Percentiles rank a stretch among this genome's conserved stretches.
Evolutionary conservation across 92 coral and sea anemone genomes (phyloP).

Genomic region (Heteractis magnifica): DNA sequence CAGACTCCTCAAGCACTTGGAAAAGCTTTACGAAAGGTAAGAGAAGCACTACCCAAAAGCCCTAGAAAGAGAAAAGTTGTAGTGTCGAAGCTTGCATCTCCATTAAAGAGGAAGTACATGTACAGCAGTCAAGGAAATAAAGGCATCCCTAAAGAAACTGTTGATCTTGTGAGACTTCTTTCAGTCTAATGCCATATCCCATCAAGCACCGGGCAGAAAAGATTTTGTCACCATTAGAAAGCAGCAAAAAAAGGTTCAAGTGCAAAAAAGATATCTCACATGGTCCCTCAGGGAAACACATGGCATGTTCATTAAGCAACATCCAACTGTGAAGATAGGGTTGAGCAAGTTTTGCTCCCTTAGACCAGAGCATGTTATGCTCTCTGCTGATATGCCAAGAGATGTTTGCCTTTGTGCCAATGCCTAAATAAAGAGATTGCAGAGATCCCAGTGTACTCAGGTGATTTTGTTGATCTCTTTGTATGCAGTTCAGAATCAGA

Average conservation of each 20-base stretch:
- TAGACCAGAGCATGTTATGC: constrained; percentile 48
- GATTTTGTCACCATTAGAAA: constrained; percentile 41
- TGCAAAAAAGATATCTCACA: constrained; percentile 61
- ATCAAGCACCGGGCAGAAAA: constrained; percentile 50
- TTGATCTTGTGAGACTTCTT: too few species aligned
- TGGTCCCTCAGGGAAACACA: constrained; percentile 44
- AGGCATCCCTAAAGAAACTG: too few species aligned
- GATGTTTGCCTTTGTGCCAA: constrained; percentile 40
- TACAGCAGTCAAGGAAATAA: too few species aligned
- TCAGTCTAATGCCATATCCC: too few species aligned
- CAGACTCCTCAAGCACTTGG: constrained; percentile 12
- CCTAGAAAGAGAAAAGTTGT: too few species aligned
- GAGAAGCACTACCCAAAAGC: too few species aligned
- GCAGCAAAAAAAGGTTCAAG: constrained; percentile 27
- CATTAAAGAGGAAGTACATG: too few species aligned
- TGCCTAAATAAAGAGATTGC: constrained; percentile 39
- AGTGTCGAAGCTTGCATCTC: too few species aligned
- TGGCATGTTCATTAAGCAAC: constrained; percentile 46
- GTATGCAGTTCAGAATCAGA: constrained; percentile 30
- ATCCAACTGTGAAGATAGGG: constrained; percentile 44
- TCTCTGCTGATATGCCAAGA: constrained; percentile 35
- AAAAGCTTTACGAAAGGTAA: background rate
- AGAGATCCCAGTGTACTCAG: constrained; percentile 36
- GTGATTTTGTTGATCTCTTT: constrained; percentile 24
- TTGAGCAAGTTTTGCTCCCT: constrained; percentile 55